Evolutionary conservation across 2,113 vertebrate species (phyloP).

Genomic region (Heteronetta atricapilla): DNA sequence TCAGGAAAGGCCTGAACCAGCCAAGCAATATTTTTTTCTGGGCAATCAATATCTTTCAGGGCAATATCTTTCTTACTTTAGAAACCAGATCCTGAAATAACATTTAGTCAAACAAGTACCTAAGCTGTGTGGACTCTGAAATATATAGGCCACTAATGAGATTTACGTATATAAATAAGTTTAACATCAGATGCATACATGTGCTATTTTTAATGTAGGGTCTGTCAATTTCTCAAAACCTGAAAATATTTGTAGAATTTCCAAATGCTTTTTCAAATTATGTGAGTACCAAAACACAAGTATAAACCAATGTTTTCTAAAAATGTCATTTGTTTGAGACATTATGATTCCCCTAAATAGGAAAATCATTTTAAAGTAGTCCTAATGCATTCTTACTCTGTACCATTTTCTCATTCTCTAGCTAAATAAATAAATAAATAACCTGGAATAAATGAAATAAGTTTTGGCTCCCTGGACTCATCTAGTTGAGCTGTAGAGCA

Average conservation of each 20-base stretch:
- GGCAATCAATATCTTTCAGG: not conserved
- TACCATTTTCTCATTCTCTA: not conserved
- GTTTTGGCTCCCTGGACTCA: not conserved
- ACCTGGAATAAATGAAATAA: not conserved
- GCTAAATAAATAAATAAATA: not conserved
- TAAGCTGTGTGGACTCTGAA: not conserved
- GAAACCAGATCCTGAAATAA: not conserved
- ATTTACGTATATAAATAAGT: not conserved
- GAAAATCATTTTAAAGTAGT: not conserved
- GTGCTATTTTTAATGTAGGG: not conserved
- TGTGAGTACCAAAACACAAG: not conserved
- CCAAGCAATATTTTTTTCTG: not conserved
- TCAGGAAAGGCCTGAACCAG: not conserved
- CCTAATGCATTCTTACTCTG: not conserved
- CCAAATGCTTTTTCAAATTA: not conserved
- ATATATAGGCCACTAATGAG: not conserved
- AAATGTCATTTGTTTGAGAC: not conserved
- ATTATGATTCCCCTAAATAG: not conserved
- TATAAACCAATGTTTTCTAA: not conserved
- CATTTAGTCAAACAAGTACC: not conserved
- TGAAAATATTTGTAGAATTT: not conserved
- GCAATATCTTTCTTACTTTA: not conserved
- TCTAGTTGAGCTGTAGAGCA: not conserved
- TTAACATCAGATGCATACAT: not conserved
- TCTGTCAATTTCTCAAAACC: not conserved